A percentile compares a stretch with the other conserved stretches of the same genome.
phyloP scores from a whole-genome alignment of 2,888 invertebrate species.

The Drosophila cracens region DNA sequence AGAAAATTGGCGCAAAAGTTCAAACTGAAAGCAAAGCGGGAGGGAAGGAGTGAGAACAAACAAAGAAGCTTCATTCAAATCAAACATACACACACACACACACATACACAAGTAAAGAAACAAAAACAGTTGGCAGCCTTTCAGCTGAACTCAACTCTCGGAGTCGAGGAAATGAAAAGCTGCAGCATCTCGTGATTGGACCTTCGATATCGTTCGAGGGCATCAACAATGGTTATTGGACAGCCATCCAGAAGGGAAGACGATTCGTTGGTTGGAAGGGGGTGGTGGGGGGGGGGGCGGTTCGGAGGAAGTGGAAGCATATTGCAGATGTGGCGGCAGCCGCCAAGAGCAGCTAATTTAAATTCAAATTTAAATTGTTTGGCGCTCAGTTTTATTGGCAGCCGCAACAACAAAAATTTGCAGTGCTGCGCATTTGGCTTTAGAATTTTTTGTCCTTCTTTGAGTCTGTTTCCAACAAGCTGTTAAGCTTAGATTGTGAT shows the following conservation, averaged over 20 bases:
- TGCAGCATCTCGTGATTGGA: conserved; percentile 60
- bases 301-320: conserved; percentile 17
- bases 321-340: conserved; percentile 57
- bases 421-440: conserved; percentile 29
- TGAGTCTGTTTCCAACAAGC: background rate
- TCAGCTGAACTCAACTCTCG: conserved; percentile 31
- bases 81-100: conserved; percentile 3
- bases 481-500: background rate
- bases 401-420: conserved; percentile 18
- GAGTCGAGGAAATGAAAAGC: conserved; percentile 41
- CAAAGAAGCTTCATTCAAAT: conserved; percentile 54
- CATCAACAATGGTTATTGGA: conserved; percentile 57
- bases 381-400: conserved; percentile 65
- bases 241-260: background rate
- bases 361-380: conserved; percentile 79
- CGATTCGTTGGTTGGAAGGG: background rate
- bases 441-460: background rate
- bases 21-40: background rate
- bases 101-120: background rate
- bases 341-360: conserved; percentile 71
- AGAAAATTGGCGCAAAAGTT: conserved; percentile 27
- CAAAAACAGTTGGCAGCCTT: conserved; percentile 51
- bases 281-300: too few relatives aligned
- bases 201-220: conserved; percentile 69
- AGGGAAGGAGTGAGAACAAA: conserved; percentile 16